Evolutionary conservation across 2,888 invertebrate species (phyloP).

Genomic region (Oxyscelio sp.): DNA sequence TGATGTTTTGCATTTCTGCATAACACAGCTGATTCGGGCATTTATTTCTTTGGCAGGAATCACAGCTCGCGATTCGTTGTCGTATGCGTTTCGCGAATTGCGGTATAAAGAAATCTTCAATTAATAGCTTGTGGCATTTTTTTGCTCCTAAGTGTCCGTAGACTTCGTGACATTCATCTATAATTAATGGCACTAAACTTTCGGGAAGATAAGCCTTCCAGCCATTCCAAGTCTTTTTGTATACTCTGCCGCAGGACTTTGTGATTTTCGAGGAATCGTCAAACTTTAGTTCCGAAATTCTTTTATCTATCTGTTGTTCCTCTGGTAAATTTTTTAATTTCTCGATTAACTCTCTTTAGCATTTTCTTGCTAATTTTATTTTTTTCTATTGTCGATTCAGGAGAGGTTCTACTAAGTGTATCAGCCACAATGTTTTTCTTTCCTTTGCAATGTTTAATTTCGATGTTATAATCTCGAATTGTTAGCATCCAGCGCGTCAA

Average conservation of each 20-base stretch:
- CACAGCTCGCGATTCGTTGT: constrained; percentile 22
- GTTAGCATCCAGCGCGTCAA: constrained; percentile 73
- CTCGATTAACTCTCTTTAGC: not conserved
- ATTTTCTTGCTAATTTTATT: not conserved
- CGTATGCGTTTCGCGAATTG: not conserved
- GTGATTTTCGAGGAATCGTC: too few species aligned
- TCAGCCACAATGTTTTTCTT: constrained; percentile 76
- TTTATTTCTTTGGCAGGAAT: constrained; percentile 63
- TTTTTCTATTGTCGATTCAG: too few species aligned
- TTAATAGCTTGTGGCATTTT: constrained; percentile 16
- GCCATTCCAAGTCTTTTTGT: not conserved
- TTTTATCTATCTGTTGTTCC: too few species aligned
- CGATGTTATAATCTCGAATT: constrained; percentile 78
- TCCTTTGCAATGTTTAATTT: constrained; percentile 76
- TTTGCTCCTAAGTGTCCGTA: constrained; percentile 41
- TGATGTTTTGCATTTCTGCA: constrained; percentile 33
- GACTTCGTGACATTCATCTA: not conserved
- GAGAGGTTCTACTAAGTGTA: constrained; percentile 1
- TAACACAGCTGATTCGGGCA: not conserved
- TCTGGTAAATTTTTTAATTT: not conserved
- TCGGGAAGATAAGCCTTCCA: not conserved
- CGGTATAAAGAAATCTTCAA: constrained; percentile 26
- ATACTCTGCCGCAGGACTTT: not conserved
- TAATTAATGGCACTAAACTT: not conserved
- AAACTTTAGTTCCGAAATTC: too few species aligned